These are phyloP conservation scores for Drosophila gaucha DNA, from an alignment of 2,888 invertebrate genomes.

Conservation along the genomic window DNA sequence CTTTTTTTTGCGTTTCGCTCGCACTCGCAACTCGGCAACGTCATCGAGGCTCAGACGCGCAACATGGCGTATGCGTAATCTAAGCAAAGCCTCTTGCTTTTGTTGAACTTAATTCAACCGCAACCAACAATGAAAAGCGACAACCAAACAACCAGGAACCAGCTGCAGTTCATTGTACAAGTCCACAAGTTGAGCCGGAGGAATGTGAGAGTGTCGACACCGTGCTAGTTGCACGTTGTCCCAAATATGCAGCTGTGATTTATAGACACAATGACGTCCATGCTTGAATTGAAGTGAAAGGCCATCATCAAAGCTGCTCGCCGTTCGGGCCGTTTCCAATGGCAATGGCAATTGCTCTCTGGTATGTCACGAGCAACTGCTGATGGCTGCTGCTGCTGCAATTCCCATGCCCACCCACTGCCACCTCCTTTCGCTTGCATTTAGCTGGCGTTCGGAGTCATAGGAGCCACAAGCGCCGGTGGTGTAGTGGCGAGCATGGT, in stretches of 20 bases:
- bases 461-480: slow-evolving; percentile 29
- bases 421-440: background rate
- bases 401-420: background rate
- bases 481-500: slow-evolving; percentile 53
- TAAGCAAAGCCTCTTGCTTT: slow-evolving; percentile 65
- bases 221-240: background rate
- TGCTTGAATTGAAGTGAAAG: slow-evolving; percentile 16
- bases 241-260: slow-evolving; percentile 39
- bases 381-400: background rate
- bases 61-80: slow-evolving; percentile 70
- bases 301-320: slow-evolving; percentile 18
- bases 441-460: slow-evolving; percentile 12
- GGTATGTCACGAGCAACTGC: background rate
- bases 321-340: background rate
- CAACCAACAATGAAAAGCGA: slow-evolving; percentile 2
- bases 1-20: slow-evolving; percentile 12
- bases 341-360: background rate
- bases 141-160: background rate
- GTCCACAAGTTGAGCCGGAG: background rate
- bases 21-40: background rate
- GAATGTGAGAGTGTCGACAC: background rate
- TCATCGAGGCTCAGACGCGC: slow-evolving; percentile 9
- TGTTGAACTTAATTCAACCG: slow-evolving; percentile 72
- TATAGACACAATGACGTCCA: slow-evolving; percentile 25
- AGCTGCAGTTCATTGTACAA: background rate